Conservation (phyloP, 2,113 vertebrate species). For the Orthonyx spaldingii region DNA sequence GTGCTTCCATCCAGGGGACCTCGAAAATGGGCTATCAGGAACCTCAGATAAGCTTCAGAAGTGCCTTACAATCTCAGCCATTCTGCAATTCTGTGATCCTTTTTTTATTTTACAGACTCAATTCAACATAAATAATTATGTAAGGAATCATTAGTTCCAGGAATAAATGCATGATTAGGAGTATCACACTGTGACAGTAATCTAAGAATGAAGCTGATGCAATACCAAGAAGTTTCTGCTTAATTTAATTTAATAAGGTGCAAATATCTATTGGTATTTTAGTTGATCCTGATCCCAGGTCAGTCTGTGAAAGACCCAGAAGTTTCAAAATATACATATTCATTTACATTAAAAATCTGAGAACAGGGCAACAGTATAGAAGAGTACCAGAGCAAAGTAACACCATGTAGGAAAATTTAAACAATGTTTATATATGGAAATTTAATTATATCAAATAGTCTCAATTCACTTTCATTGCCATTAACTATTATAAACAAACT, state of each 20-base stretch:
- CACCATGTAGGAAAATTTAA: background rate
- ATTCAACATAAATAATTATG: background rate
- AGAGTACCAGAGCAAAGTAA: background rate
- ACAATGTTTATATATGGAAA: background rate
- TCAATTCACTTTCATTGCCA: background rate
- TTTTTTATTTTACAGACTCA: background rate
- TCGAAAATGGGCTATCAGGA: background rate
- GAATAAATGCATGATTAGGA: background rate
- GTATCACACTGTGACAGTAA: background rate
- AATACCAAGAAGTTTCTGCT: background rate
- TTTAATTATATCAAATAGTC: background rate
- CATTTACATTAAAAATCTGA: background rate
- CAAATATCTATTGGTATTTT: background rate
- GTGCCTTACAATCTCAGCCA: background rate
- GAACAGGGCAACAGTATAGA: background rate
- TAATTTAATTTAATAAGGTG: background rate
- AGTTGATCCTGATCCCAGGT: background rate
- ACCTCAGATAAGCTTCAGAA: background rate
- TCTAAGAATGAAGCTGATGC: background rate
- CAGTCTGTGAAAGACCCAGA: background rate
- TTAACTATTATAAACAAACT: background rate
- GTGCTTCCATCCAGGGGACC: background rate
- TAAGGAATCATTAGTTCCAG: background rate
- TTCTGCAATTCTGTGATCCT: background rate
- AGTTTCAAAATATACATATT: background rate